phyloP scores from a whole-genome alignment of 2,797 vertebrate genomes.

The Phylloscopus collybita region DNA sequence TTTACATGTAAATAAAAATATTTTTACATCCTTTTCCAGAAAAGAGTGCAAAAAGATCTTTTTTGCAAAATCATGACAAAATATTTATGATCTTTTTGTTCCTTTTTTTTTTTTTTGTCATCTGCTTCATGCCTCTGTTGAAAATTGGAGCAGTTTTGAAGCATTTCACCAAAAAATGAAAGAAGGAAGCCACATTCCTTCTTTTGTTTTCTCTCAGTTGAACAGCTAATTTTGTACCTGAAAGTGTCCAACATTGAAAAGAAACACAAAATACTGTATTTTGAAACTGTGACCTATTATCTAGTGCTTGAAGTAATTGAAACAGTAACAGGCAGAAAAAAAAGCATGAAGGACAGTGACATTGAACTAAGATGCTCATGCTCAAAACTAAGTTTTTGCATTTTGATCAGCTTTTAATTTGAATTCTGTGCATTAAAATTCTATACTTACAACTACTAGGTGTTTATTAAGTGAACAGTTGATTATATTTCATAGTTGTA shows the following conservation, averaged over 20 bases:
- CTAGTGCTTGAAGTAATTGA: neutral
- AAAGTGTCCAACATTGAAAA: neutral
- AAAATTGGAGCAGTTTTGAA: neutral
- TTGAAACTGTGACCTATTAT: neutral
- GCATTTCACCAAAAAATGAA: neutral
- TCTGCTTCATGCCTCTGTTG: neutral
- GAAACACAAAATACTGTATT: neutral
- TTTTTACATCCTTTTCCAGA: neutral
- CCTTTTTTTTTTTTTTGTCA: neutral
- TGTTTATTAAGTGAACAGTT: slow-evolving; percentile 27
- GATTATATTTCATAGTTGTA: neutral
- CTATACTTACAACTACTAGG: neutral
- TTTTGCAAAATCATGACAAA: neutral
- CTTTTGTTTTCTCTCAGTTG: neutral
- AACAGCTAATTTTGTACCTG: neutral
- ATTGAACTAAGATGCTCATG: neutral
- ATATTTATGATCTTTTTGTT: neutral
- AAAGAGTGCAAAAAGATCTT: neutral
- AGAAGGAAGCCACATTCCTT: neutral
- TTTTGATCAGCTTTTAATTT: slow-evolving; percentile 47
- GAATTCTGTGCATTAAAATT: slow-evolving; percentile 29
- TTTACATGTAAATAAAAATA: neutral
- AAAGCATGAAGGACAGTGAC: neutral
- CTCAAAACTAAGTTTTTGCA: slow-evolving; percentile 4
- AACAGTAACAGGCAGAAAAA: neutral